Evolutionary conservation across 2,113 vertebrate species (phyloP), one percentile per base, ranked within the genome.

Genomic region (Megaleporinus macrocephalus): DNA sequence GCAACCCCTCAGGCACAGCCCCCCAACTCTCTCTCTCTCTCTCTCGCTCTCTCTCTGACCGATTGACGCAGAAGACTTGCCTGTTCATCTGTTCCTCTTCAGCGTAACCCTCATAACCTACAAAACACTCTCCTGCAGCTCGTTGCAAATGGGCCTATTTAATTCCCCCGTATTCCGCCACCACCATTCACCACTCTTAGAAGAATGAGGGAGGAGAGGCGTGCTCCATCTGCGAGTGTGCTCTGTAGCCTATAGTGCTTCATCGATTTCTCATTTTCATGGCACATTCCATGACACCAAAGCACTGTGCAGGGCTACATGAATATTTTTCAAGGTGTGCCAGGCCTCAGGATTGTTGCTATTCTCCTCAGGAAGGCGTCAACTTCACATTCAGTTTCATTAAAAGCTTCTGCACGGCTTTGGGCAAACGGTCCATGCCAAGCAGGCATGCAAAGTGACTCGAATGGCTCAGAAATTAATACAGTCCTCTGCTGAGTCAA

Each of bases 401-500:
- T 69, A 72, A 82, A 65, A 87, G 82, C 92, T 89, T 90, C 83
- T 89, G 73, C 76, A 80, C 55, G 77, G 89, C 66, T 87, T 91
- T 87, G 86, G 79, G 80, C 20, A 83, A 81, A 81, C 51, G 81
- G 86, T 88, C 59, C n/a, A n/a, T n/a, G n/a, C n/a, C n/a, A n/a
- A n/a, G n/a, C n/a, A 85, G 90, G 80, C 24, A 13, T 66, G 76
- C 53, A 83, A 90, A 90, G 86, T 84, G 82, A 89, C 69, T 76
- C 61, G 80, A 82, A 78, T 47, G 84, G 84, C 86, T 85, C 63
- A 72, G 79, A 84, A 91, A 90, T 85, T 78, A 90, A 88, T 90
- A 85, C 84, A 86, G 87, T 88, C 85, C 88, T 89, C 87, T 89
- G 91, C 93, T 91, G 91, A 91, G 88, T 94, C 90, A 89, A 92